These are phyloP conservation scores for Andrena camellia DNA, from an alignment of 2,888 invertebrate species.

Conservation along the genomic window DNA sequence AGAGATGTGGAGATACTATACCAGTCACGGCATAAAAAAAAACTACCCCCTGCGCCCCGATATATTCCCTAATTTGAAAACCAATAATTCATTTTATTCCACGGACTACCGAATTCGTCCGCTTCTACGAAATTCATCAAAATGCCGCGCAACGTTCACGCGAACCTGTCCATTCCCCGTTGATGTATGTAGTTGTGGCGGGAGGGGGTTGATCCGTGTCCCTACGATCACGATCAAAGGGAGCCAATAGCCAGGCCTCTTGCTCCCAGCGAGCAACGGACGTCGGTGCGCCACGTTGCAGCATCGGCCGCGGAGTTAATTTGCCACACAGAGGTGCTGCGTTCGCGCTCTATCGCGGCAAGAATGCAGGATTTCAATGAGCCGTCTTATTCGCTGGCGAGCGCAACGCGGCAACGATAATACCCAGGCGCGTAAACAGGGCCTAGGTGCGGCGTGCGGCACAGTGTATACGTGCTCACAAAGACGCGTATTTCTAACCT, in stretches of 20 bases:
- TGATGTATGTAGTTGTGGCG: too few relatives aligned
- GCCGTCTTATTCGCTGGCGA: conserved; percentile 23
- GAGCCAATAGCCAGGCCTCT: not conserved
- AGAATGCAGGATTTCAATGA: conserved; percentile 28
- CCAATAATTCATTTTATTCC: too few relatives aligned
- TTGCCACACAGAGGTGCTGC: not conserved
- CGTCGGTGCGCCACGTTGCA: not conserved
- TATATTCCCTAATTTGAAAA: too few relatives aligned
- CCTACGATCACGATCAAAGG: too few relatives aligned
- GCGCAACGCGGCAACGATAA: conserved; percentile 11
- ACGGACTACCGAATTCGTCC: too few relatives aligned
- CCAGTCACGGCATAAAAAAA: too few relatives aligned
- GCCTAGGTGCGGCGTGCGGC: not conserved
- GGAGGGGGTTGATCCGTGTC: too few relatives aligned
- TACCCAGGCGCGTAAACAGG: conserved; percentile 34
- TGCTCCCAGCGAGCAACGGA: not conserved
- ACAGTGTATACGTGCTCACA: conserved; percentile 26
- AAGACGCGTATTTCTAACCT: conserved; percentile 68
- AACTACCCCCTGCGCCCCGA: too few relatives aligned
- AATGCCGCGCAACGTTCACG: too few relatives aligned
- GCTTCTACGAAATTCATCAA: too few relatives aligned
- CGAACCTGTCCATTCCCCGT: too few relatives aligned
- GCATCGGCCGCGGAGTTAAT: not conserved
- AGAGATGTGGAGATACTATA: too few relatives aligned
- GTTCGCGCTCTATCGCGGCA: not conserved